Percentiles rank a stretch among this genome's conserved stretches.
phyloP scores from a whole-genome alignment of 1,140 invertebrate genomes.

The Amyelois transitella region DNA sequence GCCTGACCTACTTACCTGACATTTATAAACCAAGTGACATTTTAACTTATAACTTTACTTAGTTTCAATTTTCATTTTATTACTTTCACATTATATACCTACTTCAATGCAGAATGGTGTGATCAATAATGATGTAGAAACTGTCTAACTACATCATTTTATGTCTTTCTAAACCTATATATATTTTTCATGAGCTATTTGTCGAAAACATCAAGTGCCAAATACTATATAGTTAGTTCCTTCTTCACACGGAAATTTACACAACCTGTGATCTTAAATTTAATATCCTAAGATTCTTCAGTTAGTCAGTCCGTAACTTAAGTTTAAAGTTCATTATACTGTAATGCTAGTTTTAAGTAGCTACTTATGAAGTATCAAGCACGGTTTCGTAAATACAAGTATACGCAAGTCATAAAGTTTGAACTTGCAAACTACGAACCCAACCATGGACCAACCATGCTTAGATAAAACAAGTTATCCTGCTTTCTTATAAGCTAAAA shows the following conservation, averaged over 20 bases:
- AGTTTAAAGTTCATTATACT: too few species aligned
- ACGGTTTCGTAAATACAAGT: background rate
- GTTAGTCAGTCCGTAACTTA: too few species aligned
- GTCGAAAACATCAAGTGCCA: background rate
- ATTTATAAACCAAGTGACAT: constrained; percentile 28
- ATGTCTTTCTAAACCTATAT: too few species aligned
- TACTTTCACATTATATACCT: background rate
- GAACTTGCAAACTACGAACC: background rate
- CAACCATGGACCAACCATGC: background rate
- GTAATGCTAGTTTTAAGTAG: too few species aligned
- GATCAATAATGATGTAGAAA: background rate
- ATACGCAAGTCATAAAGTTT: background rate
- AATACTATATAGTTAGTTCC: background rate
- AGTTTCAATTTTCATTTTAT: constrained; percentile 1
- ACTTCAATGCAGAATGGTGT: background rate
- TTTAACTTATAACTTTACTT: constrained; percentile 15
- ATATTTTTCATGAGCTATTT: too few species aligned
- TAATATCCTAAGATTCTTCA: too few species aligned
- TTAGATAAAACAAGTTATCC: background rate
- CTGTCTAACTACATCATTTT: too few species aligned
- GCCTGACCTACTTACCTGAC: constrained; percentile 33
- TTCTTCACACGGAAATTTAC: too few species aligned
- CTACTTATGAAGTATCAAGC: background rate
- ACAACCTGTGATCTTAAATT: too few species aligned
- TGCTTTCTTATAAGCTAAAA: background rate